Base-by-base conservation (phyloP, 2,888 invertebrate species). In the Horisme vitalbata region DNA sequence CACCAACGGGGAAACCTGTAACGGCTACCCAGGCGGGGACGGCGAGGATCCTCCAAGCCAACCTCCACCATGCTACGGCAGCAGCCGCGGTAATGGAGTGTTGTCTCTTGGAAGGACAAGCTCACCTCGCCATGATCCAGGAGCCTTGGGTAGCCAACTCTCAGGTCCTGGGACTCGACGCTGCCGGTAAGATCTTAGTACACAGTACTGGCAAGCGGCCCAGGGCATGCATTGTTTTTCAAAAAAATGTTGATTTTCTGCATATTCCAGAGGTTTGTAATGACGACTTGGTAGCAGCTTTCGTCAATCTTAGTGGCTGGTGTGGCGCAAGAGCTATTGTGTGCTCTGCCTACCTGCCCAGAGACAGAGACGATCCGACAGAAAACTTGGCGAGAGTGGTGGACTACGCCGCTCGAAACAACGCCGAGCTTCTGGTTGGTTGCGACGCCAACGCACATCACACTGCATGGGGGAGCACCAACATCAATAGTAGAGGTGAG, bases 141-240 rank as follows among this genome's bases (percentile, higher is more conserved):
- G 23, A 23, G 23, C 23, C 23, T 23, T 23, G 23, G 24, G 24
- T 26, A 26, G 24, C 24, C 24, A 26, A 26, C 10, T 10, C 24
- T 26, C 24, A 26, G 10, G 24, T 26, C 11, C 24, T 26, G 24
- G 24, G 24, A 10, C 24, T 26, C 4, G 24, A 9, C 3, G 10
- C 24, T 26, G 24, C 24, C 24, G 6, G n/a, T 27, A 54, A 61
- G 60, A n/a, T n/a, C 33, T 92, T 93, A 87, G 86, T 30, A 93
- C 69, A 2, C 92, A 92, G 30, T 90, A 84, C 47, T 91, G 91
- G 91, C 93, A 93, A 62, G 91, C 90, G 31, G 81, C 72, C 64
- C 92, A 93, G 55, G 90, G 81, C 9, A 90, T 28, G 28, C 9
- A 27, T 27, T 11, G 11, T 27, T 27, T 28, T 28, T 12, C 7